Conservation (phyloP, 2,888 invertebrate genomes). For the Drosophila macrothrix region DNA sequence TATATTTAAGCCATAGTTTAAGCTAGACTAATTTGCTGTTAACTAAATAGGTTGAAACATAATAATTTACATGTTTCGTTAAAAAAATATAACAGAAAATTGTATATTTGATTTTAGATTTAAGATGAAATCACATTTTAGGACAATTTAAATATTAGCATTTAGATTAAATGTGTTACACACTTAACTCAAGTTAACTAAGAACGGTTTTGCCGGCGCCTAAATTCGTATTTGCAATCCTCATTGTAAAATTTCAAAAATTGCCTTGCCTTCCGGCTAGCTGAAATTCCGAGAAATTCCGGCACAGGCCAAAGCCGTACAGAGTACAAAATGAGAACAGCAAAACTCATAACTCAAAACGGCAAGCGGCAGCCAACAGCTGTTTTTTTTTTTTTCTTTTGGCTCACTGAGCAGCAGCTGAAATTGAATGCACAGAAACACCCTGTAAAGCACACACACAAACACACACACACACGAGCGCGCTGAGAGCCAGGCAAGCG, state of each 20-base stretch:
- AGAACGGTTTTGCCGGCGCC: constrained; percentile 50
- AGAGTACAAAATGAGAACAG: constrained; percentile 43
- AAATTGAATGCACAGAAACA: constrained; percentile 57
- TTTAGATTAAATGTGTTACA: background rate
- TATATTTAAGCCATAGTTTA: background rate
- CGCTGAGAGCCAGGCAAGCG: constrained; percentile 35
- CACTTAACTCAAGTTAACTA: background rate
- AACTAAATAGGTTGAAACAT: background rate
- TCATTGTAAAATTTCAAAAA: background rate
- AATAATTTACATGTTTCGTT: background rate
- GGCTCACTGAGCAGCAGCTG: constrained; percentile 44
- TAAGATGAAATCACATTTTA: background rate
- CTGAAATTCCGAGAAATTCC: constrained; percentile 57
- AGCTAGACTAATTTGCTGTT: background rate
- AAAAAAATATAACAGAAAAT: background rate
- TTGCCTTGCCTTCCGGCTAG: constrained; percentile 14
- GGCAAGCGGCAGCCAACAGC: constrained; percentile 44
- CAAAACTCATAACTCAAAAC: constrained; percentile 61
- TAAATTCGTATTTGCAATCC: background rate
- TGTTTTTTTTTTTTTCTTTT: constrained; percentile 55
- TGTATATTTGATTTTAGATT: background rate
- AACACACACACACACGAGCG: constrained; percentile 1
- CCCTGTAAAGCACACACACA: constrained; percentile 57
- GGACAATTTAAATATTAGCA: background rate
- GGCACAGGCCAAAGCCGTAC: constrained; percentile 51